Base-by-base conservation (phyloP, 2,113 vertebrate species). In the Natator depressus region DNA sequence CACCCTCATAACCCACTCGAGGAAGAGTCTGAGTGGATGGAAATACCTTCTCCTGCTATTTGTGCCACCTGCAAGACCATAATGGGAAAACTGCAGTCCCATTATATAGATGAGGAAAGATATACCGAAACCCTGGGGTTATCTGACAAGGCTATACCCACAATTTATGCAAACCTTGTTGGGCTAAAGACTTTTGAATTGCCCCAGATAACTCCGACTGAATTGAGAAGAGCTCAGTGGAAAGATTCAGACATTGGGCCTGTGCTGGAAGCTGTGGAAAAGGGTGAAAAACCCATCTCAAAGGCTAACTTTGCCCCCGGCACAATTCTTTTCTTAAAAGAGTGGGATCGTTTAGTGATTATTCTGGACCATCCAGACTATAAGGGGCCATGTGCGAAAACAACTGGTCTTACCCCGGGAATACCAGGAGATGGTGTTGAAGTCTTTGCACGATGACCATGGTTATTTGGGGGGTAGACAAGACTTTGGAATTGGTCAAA, bases 401-500 rank as follows among this genome's bases (percentile, higher is more conserved):
- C 19, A 87, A 29, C 62, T 96, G 5, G 84, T 94, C 5, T 31
- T 96, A 12, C 85, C 92, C 25, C 9, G 19, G 20, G 82, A 51
- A 75, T 82, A 80, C 54, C 59, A 80, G 65, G 83, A 82, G 62
- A n/a, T 59, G n/a, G 82, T 69, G 5, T 78, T 94, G 31, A 80
- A 91, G 51, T 81, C 89, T 16, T 29, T 93, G 12, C 96, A 89
- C 82, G 55, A 92, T 42, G 91, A 96, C 13, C 79, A 76, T 16
- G 93, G 93, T 6, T 93, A 95, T 38, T 90, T 90, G 42, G 65
- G 69, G 89, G 22, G 27, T 65, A 55, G 93, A 96, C 8, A 49
- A 82, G 80, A 95, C 93, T 20, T 29, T 94, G 8, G 92, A 94
- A 42, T 17, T 94, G 11, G 88, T 86, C 9, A 62, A 80, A 62